A percentile compares a stretch with the other conserved stretches of the same genome.
Evolutionary conservation across 2,888 invertebrate species (phyloP).

Genomic region (Salpingus planirostris): DNA sequence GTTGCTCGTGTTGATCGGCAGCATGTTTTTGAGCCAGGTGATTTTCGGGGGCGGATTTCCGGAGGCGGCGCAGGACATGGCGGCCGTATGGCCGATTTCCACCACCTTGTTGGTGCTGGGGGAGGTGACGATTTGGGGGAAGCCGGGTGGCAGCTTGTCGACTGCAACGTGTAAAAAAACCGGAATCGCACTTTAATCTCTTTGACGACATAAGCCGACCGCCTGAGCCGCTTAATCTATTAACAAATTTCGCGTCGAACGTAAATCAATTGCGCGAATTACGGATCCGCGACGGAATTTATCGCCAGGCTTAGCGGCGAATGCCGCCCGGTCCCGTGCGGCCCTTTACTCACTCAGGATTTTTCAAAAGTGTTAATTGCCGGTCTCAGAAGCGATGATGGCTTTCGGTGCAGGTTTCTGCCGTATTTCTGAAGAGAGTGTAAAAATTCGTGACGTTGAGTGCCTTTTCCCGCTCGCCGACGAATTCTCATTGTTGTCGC

Average conservation of each 20-base stretch:
- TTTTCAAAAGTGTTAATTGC: too few relatives aligned
- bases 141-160: conserved; percentile 83
- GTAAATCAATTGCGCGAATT: conserved; percentile 34
- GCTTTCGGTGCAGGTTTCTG: too few relatives aligned
- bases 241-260: conserved; percentile 29
- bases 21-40: conserved; percentile 88
- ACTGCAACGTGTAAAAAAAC: conserved; percentile 47
- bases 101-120: conserved; percentile 91
- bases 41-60: conserved; percentile 78
- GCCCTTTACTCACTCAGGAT: too few relatives aligned
- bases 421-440: too few relatives aligned
- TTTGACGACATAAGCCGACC: conserved; percentile 12
- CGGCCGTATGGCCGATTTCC: conserved; percentile 87
- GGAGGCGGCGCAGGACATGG: conserved; percentile 79
- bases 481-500: too few relatives aligned
- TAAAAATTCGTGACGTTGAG: too few relatives aligned
- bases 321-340: neutral
- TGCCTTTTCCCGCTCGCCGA: too few relatives aligned
- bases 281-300: conserved; percentile 32
- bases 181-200: neutral
- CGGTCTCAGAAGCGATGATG: too few relatives aligned
- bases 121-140: conserved; percentile 80
- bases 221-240: conserved; percentile 28
- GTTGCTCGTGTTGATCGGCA: conserved; percentile 74
- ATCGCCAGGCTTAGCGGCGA: conserved; percentile 27